Evolutionary conservation across 1,140 invertebrate genomes (phyloP), one percentile per base, ranked within the genome.

Genomic region (Drosophila sproati): DNA sequence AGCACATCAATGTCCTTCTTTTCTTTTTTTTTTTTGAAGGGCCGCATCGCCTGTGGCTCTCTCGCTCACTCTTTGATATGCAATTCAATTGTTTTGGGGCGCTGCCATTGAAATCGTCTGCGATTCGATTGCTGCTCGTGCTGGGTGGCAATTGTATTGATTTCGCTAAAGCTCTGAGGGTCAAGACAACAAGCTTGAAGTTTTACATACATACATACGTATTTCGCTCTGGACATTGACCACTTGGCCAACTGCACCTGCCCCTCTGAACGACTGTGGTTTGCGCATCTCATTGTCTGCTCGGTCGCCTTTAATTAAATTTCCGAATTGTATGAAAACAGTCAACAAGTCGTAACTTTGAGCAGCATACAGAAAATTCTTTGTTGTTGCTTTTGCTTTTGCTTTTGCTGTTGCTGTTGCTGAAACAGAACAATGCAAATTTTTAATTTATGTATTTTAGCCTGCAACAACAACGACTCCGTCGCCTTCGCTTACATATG

Each of bases 391-490:
- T 20, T 20, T 20, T 59, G 73, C 62, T 63, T 56, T 20, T 37
- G 73, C 62, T 63, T 56, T 20, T 37, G 41, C 34, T 67, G 66
- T 62, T 75, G 66, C 54, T 77, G 56, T 57, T 71, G 77, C 82
- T 73, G 69, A 85, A 91, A 91, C 77, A 91, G 89, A 91, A 91
- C 90, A 91, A 91, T 91, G 90, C 82, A 91, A 90, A 90, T 86
- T 91, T 91, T 90, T 86, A 91, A 91, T 91, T 91, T 91, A 91
- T 91, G 86, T 87, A 80, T 88, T 88, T 88, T 88, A 89, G 76
- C 80, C 89, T 76, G 83, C 77, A 80, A 87, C 68, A 52, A 68
- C 57, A 76, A 50, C 73, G 56, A 75, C 54, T 55, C 61, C 55
- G 71, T 76, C 68, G 67, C 77, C 62, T 81, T 75, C 75, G 75